Conservation (phyloP, 2,888 invertebrate species). For the Platerodrilus igneus region DNA sequence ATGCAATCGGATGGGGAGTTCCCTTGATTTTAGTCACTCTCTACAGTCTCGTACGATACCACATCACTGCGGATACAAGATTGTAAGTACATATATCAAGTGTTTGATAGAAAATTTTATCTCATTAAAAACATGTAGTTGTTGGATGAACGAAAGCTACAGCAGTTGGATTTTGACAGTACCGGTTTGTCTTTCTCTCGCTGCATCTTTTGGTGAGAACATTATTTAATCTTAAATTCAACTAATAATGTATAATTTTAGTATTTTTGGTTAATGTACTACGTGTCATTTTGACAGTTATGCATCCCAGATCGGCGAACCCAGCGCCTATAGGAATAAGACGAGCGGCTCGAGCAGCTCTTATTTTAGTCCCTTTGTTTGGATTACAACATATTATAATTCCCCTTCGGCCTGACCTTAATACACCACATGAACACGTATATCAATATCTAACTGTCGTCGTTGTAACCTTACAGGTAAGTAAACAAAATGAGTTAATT, state of each 20-base stretch:
- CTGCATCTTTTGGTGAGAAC: constrained; percentile 56
- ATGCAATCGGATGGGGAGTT: constrained; percentile 62
- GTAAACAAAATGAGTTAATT: constrained; percentile 9
- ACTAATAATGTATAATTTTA: constrained; percentile 40
- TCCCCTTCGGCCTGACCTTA: constrained; percentile 60
- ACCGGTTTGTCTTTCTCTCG: constrained; percentile 58
- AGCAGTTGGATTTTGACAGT: constrained; percentile 61
- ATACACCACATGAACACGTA: constrained; percentile 53
- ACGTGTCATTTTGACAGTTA: constrained; percentile 59
- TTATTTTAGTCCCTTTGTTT: constrained; percentile 72
- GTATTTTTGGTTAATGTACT: constrained; percentile 66
- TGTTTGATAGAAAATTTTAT: not conserved
- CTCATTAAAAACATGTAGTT: constrained; percentile 47
- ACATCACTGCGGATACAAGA: constrained; percentile 51
- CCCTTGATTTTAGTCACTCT: constrained; percentile 52
- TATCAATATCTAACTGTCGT: constrained; percentile 65
- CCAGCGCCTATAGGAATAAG: constrained; percentile 56
- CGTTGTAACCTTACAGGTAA: constrained; percentile 67
- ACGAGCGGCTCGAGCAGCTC: constrained; percentile 66
- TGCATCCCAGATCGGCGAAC: constrained; percentile 59
- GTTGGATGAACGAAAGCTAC: constrained; percentile 63
- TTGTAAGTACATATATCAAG: constrained; percentile 49
- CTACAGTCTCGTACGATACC: constrained; percentile 48
- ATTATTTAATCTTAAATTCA: constrained; percentile 3
- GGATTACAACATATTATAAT: constrained; percentile 69